Conservation (phyloP, 1,140 invertebrate species). For the Trachymyrmex cornetzi region DNA sequence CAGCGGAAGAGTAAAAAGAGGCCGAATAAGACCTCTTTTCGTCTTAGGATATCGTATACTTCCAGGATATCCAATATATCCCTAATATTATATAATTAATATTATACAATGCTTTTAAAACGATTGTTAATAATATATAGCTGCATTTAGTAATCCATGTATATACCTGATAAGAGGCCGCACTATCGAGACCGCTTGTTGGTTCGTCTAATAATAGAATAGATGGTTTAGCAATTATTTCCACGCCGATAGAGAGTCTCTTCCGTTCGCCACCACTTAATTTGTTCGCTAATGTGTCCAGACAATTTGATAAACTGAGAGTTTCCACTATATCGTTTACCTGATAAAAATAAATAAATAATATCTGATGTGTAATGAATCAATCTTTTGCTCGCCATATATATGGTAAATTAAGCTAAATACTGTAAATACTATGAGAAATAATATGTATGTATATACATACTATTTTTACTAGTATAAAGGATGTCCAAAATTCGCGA, state of each 20-base stretch:
- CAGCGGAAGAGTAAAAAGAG: too few species aligned
- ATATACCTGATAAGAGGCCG: slow-evolving; percentile 90
- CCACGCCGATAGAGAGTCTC: slow-evolving; percentile 93
- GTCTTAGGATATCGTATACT: too few species aligned
- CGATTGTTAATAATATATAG: too few species aligned
- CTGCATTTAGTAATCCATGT: too few species aligned
- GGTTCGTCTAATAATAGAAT: slow-evolving; percentile 91
- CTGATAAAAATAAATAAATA: slow-evolving; percentile 78
- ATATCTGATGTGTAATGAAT: background rate
- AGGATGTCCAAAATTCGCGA: too few species aligned
- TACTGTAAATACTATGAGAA: too few species aligned
- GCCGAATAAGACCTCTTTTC: too few species aligned
- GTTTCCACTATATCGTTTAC: slow-evolving; percentile 88
- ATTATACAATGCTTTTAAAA: too few species aligned
- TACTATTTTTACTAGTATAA: too few species aligned
- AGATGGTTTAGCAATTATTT: slow-evolving; percentile 94
- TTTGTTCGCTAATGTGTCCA: slow-evolving; percentile 89
- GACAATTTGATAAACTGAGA: slow-evolving; percentile 88
- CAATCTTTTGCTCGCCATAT: background rate
- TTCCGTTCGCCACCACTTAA: slow-evolving; percentile 95
- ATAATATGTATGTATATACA: background rate
- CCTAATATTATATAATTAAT: too few species aligned
- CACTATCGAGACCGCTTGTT: slow-evolving; percentile 92
- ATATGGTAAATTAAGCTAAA: too few species aligned
- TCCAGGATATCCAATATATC: too few species aligned